phyloP scores from a whole-genome alignment of 2,797 vertebrate species.

The Adrianichthys oophorus region DNA sequence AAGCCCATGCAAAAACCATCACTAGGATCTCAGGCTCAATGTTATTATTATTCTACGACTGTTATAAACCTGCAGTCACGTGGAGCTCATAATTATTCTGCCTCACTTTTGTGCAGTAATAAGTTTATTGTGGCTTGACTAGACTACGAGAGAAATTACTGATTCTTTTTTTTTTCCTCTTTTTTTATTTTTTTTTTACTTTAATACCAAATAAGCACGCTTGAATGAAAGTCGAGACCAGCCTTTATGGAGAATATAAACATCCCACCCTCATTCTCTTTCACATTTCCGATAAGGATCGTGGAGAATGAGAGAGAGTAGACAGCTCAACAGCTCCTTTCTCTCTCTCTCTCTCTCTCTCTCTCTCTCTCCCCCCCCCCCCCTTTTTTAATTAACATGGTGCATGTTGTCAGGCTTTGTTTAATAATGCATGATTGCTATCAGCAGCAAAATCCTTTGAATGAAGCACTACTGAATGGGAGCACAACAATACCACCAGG shows the following conservation, averaged over 20 bases:
- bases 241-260: constrained; percentile 67
- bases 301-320: constrained; percentile 55
- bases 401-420: constrained; percentile 80
- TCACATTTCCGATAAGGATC: constrained; percentile 72
- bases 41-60: constrained; percentile 1
- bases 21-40: constrained; percentile 20
- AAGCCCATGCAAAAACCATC: constrained; percentile 30
- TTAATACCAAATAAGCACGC: constrained; percentile 47
- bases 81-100: constrained; percentile 38
- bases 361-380: constrained; percentile 5
- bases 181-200: constrained; percentile 17
- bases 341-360: constrained; percentile 25
- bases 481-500: constrained; percentile 74
- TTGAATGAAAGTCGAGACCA: constrained; percentile 49
- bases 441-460: constrained; percentile 76
- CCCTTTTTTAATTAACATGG: constrained; percentile 75
- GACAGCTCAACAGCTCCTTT: constrained; percentile 65
- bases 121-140: constrained; percentile 37
- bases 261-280: constrained; percentile 60
- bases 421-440: constrained; percentile 81
- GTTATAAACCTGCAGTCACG: constrained; percentile 36
- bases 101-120: constrained; percentile 27
- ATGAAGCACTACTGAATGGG: constrained; percentile 73
- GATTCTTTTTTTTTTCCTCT: constrained; percentile 20
- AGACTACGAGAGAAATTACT: constrained; percentile 51